A percentile compares a stretch with the other conserved stretches of the same genome.
phyloP scores from a whole-genome alignment of 2,797 vertebrate genomes.

The Caiman crocodilus region DNA sequence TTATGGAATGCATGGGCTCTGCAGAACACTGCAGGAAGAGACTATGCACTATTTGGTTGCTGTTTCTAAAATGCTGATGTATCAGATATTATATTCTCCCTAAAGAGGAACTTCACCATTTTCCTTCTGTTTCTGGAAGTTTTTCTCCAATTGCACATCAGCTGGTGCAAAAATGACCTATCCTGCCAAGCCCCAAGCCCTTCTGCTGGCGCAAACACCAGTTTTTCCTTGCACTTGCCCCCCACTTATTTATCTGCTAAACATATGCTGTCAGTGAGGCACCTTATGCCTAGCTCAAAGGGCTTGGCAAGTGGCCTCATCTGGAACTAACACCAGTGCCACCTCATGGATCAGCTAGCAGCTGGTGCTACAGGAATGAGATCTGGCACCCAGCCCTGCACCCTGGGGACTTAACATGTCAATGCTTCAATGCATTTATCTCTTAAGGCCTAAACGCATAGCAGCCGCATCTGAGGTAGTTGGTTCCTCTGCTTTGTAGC shows the following conservation, averaged over 20 bases:
- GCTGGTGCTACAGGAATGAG: not conserved
- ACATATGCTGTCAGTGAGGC: conserved; percentile 57
- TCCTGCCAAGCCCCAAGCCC: not conserved
- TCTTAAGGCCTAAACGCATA: not conserved
- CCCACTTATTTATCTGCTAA: conserved; percentile 44
- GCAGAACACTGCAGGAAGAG: accelerated
- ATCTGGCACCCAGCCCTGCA: not conserved
- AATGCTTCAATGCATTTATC: not conserved
- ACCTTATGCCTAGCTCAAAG: conserved; percentile 40
- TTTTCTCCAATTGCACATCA: not conserved
- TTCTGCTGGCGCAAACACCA: not conserved
- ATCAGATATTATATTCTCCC: not conserved
- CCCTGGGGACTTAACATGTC: conserved; percentile 6
- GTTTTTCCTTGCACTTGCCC: not conserved
- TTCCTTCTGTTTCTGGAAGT: not conserved
- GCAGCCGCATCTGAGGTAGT: not conserved
- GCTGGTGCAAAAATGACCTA: not conserved
- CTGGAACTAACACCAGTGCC: conserved; percentile 29
- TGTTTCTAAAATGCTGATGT: not conserved
- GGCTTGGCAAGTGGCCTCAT: conserved; percentile 56
- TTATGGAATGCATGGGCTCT: accelerated
- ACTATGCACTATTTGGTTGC: not conserved
- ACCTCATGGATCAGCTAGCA: conserved; percentile 26
- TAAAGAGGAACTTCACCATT: not conserved
- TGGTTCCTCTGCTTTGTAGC: not conserved